Conservation (phyloP, 2,888 invertebrate genomes). For the Dynastes grantii region DNA sequence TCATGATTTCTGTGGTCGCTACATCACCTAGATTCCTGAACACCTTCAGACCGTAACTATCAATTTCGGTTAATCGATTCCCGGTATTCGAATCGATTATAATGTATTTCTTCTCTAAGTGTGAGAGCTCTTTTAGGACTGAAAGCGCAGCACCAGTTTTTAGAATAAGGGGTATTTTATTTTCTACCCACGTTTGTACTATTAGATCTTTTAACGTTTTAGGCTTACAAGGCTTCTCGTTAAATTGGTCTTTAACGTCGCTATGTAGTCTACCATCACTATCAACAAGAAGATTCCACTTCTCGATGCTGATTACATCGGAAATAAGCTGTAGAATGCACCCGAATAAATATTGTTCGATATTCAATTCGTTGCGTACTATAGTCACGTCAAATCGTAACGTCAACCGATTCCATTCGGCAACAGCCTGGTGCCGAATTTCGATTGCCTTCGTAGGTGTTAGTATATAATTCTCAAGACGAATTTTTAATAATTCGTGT, state of each 20-base stretch:
- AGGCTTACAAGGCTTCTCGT: neutral
- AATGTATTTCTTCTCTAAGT: neutral
- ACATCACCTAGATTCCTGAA: neutral
- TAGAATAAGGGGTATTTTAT: neutral
- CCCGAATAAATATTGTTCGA: neutral
- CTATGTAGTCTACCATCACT: neutral
- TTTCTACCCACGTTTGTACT: neutral
- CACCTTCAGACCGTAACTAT: neutral
- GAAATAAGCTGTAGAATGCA: neutral
- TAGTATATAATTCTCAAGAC: neutral
- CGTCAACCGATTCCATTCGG: neutral
- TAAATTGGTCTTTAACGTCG: neutral
- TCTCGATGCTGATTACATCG: neutral
- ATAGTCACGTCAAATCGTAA: neutral
- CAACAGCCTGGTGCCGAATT: neutral
- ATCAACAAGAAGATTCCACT: neutral
- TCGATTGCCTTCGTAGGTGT: neutral
- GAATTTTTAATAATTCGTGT: neutral
- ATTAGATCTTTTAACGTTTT: neutral
- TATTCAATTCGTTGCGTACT: neutral
- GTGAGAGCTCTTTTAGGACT: neutral
- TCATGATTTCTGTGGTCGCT: neutral
- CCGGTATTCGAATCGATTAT: neutral
- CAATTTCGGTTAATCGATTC: neutral
- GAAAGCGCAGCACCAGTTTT: neutral